Base-by-base conservation (phyloP, 2,888 invertebrate genomes). In the Epistrophella euchroma region DNA sequence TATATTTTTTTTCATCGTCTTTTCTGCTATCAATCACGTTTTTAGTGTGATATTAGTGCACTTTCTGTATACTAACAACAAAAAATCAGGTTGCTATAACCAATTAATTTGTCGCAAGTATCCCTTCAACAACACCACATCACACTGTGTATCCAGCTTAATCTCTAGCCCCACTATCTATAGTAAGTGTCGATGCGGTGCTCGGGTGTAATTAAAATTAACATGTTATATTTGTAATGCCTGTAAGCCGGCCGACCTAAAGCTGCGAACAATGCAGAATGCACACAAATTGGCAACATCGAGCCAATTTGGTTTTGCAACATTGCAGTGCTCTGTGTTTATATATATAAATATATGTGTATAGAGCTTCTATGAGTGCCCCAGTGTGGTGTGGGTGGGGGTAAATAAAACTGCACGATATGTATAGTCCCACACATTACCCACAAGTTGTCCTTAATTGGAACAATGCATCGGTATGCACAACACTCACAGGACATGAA, bases 211-310 rank as follows among this genome's bases (percentile, higher is more conserved):
- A 86, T 86, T 86, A 86, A 86, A 86, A 86, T 86, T 86, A 86
- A 86, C 86, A 86, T 86, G 86, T 86, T 81, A 86, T 86, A 86
- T 86, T 82, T 86, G 86, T 86, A 86, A 86, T 81, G 86, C 86
- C 73, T 37, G 77, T 81, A 86, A 86, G 70, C 81, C 19, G 73
- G 70, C 17, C 52, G 71, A 73, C 73, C 77, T 74, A 73, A 86
- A 86, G 86, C 81, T 86, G 77, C 77, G 86, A 86, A 86, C 86
- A 86, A 86, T 86, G 86, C 86, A 56, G 76, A 78, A 66, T 78
- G 56, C 64, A 81, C 86, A 86, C 86, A 81, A 86, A 86, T 86
- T 86, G 81, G 86, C 77, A 74, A 74, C 77, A 81, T 79, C 32
- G 43, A 43, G 64, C 32, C 74, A 75, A 75, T 75, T 68, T 62